These are phyloP conservation scores for Linhomoeus sp. DNA, from an alignment of 2,888 invertebrate species.

Conservation along the genomic window DNA sequence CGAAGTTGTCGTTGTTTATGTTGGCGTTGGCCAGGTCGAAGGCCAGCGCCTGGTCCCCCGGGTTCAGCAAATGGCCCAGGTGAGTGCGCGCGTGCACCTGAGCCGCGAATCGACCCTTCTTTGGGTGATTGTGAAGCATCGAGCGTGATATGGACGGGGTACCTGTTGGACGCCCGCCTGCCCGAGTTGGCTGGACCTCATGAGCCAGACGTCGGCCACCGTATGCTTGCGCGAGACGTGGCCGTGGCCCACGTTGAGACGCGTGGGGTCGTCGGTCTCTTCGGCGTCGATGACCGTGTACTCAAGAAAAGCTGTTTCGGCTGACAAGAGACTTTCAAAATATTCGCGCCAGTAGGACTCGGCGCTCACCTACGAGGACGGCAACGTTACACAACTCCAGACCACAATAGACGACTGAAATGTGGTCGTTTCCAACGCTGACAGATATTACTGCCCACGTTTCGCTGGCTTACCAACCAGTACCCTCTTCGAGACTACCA, in stretches of 20 bases:
- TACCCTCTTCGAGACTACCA: too few species aligned
- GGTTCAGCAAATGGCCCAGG: slow-evolving; percentile 71
- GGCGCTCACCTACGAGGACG: slow-evolving; percentile 38
- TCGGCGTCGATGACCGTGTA: slow-evolving; percentile 89
- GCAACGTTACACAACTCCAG: too few species aligned
- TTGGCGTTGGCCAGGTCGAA: slow-evolving; percentile 76
- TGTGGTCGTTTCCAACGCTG: too few species aligned
- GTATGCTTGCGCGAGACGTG: slow-evolving; percentile 63
- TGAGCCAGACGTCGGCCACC: slow-evolving; percentile 79
- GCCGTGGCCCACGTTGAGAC: slow-evolving; percentile 54
- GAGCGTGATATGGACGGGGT: too few species aligned
- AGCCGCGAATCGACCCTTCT: not conserved
- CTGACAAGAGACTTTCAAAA: slow-evolving; percentile 64
- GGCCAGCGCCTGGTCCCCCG: slow-evolving; percentile 77
- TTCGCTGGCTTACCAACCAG: too few species aligned
- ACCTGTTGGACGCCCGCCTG: not conserved
- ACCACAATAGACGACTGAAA: too few species aligned
- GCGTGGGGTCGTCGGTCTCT: slow-evolving; percentile 39
- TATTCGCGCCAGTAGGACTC: slow-evolving; percentile 64
- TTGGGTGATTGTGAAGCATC: not conserved
- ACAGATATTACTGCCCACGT: too few species aligned
- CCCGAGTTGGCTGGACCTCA: slow-evolving; percentile 45
- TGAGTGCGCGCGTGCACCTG: slow-evolving; percentile 71
- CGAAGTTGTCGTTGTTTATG: slow-evolving; percentile 68
- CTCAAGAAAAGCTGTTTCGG: slow-evolving; percentile 71